Evolutionary conservation across 64 coral and sea anemone species (phyloP).

Genomic region (Pachyseris speciosa): DNA sequence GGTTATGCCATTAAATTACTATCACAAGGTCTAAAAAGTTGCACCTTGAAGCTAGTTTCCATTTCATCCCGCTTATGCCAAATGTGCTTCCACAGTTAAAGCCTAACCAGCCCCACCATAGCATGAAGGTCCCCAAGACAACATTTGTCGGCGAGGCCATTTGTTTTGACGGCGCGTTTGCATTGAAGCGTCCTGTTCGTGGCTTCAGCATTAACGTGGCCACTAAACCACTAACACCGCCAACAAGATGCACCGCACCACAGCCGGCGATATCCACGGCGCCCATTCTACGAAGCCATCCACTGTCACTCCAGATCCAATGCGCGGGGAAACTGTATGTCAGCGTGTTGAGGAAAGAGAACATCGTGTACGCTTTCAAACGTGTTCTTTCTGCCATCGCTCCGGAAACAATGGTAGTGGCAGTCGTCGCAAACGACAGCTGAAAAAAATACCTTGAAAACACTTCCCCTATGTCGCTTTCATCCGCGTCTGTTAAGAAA

Average conservation of each 20-base stretch:
- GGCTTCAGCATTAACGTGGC: conserved; percentile 78
- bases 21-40: no score
- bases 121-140: conserved; percentile 85
- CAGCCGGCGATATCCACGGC: conserved; percentile 61
- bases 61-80: conserved; percentile 77
- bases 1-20: no score
- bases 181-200: conserved; percentile 55
- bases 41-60: conserved; percentile 63
- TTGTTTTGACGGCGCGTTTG: conserved; percentile 8
- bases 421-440: conserved; percentile 72
- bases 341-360: conserved; percentile 67
- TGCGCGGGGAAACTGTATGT: conserved; percentile 70
- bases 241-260: conserved; percentile 62
- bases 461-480: conserved; percentile 49
- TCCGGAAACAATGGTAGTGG: conserved; percentile 69
- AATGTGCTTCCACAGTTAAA: conserved; percentile 95
- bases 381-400: conserved; percentile 66
- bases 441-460: conserved; percentile 69
- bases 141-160: conserved; percentile 85
- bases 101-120: conserved; percentile 93
- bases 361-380: conserved; percentile 50
- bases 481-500: conserved; percentile 62
- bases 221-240: conserved; percentile 66
- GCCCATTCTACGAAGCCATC: conserved; percentile 34
- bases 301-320: conserved; percentile 66